Conservation (phyloP, 2,888 invertebrate genomes). For the Dexiosoma caninum region DNA sequence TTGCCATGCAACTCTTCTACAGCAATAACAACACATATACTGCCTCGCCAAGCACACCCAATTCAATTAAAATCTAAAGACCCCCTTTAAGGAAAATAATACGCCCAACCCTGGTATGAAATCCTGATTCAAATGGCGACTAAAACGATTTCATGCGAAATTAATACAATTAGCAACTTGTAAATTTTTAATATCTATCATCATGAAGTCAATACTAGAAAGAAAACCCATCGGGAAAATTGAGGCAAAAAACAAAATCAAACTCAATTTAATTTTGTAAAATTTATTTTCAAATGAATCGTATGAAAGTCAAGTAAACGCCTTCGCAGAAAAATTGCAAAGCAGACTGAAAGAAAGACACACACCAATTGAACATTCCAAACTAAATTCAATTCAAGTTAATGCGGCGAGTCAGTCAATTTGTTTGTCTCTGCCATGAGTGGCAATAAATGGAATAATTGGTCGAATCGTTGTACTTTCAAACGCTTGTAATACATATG, state of each 20-base stretch:
- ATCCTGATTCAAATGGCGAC: conserved; percentile 2
- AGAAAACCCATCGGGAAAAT: not conserved
- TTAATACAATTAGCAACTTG: conserved; percentile 74
- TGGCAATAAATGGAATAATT: conserved; percentile 34
- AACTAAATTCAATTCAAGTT: conserved; percentile 29
- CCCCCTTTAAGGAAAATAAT: too few species aligned
- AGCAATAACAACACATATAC: too few species aligned
- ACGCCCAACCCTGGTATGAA: conserved; percentile 16
- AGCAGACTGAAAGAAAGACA: not conserved
- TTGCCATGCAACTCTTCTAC: too few species aligned
- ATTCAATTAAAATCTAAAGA: too few species aligned
- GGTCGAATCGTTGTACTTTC: not conserved
- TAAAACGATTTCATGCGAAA: conserved; percentile 66
- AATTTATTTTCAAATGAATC: conserved; percentile 44
- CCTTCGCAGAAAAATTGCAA: conserved; percentile 53
- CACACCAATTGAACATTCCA: conserved; percentile 29
- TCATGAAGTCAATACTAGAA: conserved; percentile 49
- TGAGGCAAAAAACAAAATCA: not conserved
- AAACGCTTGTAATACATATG: not conserved
- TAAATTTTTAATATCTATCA: conserved; percentile 72
- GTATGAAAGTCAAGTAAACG: conserved; percentile 38
- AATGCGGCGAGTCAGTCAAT: not conserved
- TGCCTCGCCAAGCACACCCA: too few species aligned
- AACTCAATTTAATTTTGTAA: conserved; percentile 47
- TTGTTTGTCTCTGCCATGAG: not conserved